phyloP scores from a whole-genome alignment of 1,140 invertebrate genomes.

The Lepidurus couesii region DNA sequence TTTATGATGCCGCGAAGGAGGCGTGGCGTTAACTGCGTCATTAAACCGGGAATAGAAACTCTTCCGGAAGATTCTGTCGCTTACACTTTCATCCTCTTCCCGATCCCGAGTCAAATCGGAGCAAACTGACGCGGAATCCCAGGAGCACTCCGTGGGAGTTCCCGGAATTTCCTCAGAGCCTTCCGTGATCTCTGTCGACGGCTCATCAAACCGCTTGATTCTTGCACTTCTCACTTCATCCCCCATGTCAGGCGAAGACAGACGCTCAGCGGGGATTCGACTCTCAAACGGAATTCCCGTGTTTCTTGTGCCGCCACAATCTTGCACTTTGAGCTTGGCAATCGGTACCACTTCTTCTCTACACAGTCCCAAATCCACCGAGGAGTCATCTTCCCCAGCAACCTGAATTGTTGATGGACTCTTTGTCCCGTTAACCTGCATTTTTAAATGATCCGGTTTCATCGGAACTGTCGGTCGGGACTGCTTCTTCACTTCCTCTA shows the following conservation, averaged over 20 bases:
- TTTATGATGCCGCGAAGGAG: neutral
- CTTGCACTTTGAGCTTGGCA: neutral
- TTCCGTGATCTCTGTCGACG: neutral
- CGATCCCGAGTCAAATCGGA: slow-evolving; percentile 49
- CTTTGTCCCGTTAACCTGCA: neutral
- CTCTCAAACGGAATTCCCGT: neutral
- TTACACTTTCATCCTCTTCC: slow-evolving; percentile 63
- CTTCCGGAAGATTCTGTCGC: slow-evolving; percentile 76
- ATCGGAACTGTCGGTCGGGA: slow-evolving; percentile 28
- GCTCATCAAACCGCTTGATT: slow-evolving; percentile 23
- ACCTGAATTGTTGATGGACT: neutral
- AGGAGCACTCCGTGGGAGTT: slow-evolving; percentile 44
- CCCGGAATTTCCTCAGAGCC: slow-evolving; percentile 22
- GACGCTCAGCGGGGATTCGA: too few relatives aligned
- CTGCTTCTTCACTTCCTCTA: neutral
- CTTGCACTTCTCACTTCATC: slow-evolving; percentile 21
- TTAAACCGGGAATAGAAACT: slow-evolving; percentile 84
- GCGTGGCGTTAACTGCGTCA: slow-evolving; percentile 37
- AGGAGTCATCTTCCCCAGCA: neutral
- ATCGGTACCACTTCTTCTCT: neutral
- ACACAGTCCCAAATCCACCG: neutral
- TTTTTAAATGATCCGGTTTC: slow-evolving; percentile 25
- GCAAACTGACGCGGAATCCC: slow-evolving; percentile 63
- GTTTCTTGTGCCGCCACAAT: neutral
- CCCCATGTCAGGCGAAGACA: neutral